A percentile compares a stretch with the other conserved stretches of the same genome.
Conservation (phyloP, 2,113 vertebrate species). For the Mastomys natalensis region DNA sequence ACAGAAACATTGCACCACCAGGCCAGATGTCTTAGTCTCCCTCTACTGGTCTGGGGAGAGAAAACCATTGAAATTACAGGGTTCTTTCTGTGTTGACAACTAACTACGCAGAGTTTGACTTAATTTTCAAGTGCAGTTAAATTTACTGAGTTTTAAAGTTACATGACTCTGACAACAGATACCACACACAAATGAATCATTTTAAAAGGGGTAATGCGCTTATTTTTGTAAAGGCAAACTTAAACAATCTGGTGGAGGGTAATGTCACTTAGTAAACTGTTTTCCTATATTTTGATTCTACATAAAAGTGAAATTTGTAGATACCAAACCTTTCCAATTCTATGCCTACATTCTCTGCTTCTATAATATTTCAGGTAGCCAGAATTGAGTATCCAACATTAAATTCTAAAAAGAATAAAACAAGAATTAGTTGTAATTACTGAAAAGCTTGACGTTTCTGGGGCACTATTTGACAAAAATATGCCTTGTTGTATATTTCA, state of each 20-base stretch:
- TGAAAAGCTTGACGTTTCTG: slow-evolving; percentile 49
- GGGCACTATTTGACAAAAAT: slow-evolving; percentile 34
- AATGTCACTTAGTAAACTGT: background rate
- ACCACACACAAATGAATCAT: background rate
- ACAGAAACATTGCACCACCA: slow-evolving; percentile 84
- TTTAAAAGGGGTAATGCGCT: background rate
- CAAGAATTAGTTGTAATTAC: slow-evolving; percentile 30
- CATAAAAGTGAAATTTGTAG: slow-evolving; percentile 34
- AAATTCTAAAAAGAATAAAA: slow-evolving; percentile 58
- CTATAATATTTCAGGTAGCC: background rate
- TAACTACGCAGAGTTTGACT: slow-evolving; percentile 13
- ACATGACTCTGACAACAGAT: background rate
- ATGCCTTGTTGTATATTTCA: background rate
- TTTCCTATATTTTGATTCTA: slow-evolving; percentile 16
- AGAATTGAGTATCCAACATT: slow-evolving; percentile 43
- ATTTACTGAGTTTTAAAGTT: slow-evolving; percentile 38
- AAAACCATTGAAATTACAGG: slow-evolving; percentile 60
- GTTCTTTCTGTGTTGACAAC: slow-evolving; percentile 26
- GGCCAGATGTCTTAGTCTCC: slow-evolving; percentile 84
- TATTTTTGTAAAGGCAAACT: background rate
- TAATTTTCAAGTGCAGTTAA: slow-evolving; percentile 43
- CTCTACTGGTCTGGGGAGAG: slow-evolving; percentile 83
- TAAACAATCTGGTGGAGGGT: background rate
- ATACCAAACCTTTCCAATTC: slow-evolving; percentile 19
- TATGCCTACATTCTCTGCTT: slow-evolving; percentile 28